Conservation (phyloP, 2,888 invertebrate species). For the Drosophila incognita region DNA sequence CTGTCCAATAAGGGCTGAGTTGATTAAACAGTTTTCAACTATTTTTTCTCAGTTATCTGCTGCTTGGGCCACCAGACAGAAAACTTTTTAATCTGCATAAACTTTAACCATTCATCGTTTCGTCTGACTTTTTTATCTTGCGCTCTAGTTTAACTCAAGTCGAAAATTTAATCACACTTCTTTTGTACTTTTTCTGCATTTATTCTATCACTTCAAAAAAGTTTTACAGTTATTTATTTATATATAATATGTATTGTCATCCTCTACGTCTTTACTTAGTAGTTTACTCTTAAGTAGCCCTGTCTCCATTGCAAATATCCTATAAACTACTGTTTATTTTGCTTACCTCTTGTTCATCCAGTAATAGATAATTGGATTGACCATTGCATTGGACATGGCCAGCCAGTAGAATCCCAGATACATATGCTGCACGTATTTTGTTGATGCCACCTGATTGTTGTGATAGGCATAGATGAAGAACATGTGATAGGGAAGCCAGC, state of each 20-base stretch:
- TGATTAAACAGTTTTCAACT: not conserved
- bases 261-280: not conserved
- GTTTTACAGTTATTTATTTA: not conserved
- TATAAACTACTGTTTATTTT: not conserved
- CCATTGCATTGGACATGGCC: conserved; percentile 97
- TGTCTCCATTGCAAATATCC: not conserved
- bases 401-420: conserved; percentile 95
- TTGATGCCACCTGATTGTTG: conserved; percentile 88
- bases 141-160: not conserved
- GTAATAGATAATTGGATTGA: conserved; percentile 96
- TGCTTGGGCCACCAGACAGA: not conserved
- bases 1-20: not conserved
- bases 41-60: not conserved
- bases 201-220: not conserved
- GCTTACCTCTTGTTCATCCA: conserved; percentile 95
- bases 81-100: not conserved
- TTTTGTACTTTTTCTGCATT: not conserved
- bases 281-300: not conserved
- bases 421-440: conserved; percentile 92
- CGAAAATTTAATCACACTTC: not conserved
- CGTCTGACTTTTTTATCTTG: not conserved
- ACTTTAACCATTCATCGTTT: not conserved
- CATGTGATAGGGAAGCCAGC: conserved; percentile 95
- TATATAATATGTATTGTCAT: not conserved
- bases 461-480: conserved; percentile 92